Conservation (phyloP, 2,888 invertebrate species). For the Hemicrepidius hirtus region DNA sequence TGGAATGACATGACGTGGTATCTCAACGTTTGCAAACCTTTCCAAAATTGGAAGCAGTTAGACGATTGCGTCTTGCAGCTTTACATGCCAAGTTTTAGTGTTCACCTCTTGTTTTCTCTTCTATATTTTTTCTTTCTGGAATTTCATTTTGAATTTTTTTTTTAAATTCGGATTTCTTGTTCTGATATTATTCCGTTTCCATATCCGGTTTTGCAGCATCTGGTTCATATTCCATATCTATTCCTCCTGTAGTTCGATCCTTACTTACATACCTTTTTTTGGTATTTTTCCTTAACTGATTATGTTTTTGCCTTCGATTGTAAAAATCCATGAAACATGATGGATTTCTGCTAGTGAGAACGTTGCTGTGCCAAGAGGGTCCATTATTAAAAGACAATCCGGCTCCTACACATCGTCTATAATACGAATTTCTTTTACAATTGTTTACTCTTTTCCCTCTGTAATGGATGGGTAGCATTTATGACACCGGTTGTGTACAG, state of each 20-base stretch:
- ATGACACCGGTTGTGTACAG: no score
- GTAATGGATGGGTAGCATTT: no score
- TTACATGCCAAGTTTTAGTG: background rate
- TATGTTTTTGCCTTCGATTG: slow-evolving; percentile 13
- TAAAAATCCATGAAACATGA: slow-evolving; percentile 8
- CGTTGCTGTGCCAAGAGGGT: no score
- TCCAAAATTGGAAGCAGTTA: background rate
- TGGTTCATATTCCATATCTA: background rate
- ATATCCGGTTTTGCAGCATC: background rate
- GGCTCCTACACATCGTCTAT: slow-evolving; percentile 7
- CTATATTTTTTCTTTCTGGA: background rate
- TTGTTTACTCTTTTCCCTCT: slow-evolving; percentile 16
- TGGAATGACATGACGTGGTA: slow-evolving; percentile 13
- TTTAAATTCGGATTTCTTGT: background rate
- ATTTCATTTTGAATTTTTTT: background rate
- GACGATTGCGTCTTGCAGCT: no score
- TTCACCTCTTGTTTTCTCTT: background rate
- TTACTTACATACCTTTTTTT: background rate
- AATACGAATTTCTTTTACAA: slow-evolving; percentile 21
- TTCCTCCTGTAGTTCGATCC: background rate
- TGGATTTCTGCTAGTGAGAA: background rate
- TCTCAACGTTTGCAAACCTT: background rate
- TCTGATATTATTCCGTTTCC: background rate
- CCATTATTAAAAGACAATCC: slow-evolving; percentile 3
- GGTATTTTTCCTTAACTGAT: background rate